Base-by-base conservation (phyloP, 1,140 invertebrate genomes). In the Cyclargus thomasi region DNA sequence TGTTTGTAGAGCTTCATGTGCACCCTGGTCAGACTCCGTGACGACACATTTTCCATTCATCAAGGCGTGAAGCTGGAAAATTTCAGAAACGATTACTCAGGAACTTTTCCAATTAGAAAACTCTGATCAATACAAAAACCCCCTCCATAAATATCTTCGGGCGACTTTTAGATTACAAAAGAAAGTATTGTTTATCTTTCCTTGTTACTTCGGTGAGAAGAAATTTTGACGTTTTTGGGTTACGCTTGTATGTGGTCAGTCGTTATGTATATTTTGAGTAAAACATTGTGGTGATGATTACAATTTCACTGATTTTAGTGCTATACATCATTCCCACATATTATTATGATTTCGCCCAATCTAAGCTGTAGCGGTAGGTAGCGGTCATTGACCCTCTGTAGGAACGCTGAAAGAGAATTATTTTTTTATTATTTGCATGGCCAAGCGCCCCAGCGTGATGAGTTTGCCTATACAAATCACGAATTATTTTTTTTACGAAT, bases 71-170 rank as follows among this genome's bases (percentile, higher is more conserved):
- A 65, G 53, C 67, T 62, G 7, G 62, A 53, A 65, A 70, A 67
- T 63, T 47, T 67, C 29, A 53, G 47, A 67, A 71, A 66, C 67
- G 68, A 68, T 71, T 68, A 23, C 16, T 5, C 53, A 64, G 35
- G 53, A 70, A 71, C 67, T 71, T 71, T 67, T 10, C 47, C 67
- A 71, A 71, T 71, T 68, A 68, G 20, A 67, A 59, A 59, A 20
- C 55, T 59, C 55, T 59, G 53, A 17, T 59, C 55, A 59, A 59
- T 59, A 59, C 23, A n/a, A 57, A n/a, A 68, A 63, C 64, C 66
- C 63, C 53, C 64, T 64, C 68, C 67, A 68, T 65, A 64, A 68
- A 71, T 65, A 64, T 68, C 55, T 59, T 20, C 21, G 10, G 11
- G 55, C 17, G 20, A 20, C 55, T 59, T 59, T 59, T 59, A 21